Evolutionary conservation across 2,888 invertebrate species (phyloP).

Genomic region (Rhagonycha fulva): DNA sequence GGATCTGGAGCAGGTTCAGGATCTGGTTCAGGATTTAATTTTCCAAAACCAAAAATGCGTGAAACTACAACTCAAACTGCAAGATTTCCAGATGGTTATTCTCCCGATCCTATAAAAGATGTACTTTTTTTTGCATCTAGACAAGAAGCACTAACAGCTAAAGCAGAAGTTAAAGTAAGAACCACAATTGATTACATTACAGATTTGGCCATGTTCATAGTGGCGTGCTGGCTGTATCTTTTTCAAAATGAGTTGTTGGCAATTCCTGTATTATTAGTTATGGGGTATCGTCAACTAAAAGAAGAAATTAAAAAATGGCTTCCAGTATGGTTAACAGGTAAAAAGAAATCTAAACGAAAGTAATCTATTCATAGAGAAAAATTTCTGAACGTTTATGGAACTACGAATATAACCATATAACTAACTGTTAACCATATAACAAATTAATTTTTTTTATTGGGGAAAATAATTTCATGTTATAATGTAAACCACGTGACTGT

Average conservation of each 20-base stretch:
- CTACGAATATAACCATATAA: neutral
- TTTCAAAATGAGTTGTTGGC: conserved; percentile 80
- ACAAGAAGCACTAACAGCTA: conserved; percentile 62
- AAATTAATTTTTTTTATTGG: neutral
- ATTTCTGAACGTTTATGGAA: neutral
- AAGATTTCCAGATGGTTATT: neutral
- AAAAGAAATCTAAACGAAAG: conserved; percentile 23
- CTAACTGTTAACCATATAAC: neutral
- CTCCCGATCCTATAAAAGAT: neutral
- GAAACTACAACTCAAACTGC: conserved; percentile 54
- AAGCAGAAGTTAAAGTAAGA: conserved; percentile 70
- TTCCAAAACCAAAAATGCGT: conserved; percentile 42
- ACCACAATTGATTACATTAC: conserved; percentile 73
- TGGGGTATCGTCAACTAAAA: conserved; percentile 77
- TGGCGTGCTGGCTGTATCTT: conserved; percentile 81
- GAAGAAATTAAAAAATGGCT: conserved; percentile 65
- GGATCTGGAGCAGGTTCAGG: conserved; percentile 1
- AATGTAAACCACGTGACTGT: neutral
- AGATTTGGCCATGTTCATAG: conserved; percentile 72
- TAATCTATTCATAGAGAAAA: neutral
- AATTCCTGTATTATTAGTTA: conserved; percentile 75
- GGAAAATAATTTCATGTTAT: neutral
- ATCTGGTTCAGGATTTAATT: neutral
- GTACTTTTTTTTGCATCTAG: conserved; percentile 38
- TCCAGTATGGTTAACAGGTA: conserved; percentile 62